These are phyloP conservation scores for Plutomurus gul DNA, from an alignment of 1,140 invertebrate species.

Conservation along the genomic window DNA sequence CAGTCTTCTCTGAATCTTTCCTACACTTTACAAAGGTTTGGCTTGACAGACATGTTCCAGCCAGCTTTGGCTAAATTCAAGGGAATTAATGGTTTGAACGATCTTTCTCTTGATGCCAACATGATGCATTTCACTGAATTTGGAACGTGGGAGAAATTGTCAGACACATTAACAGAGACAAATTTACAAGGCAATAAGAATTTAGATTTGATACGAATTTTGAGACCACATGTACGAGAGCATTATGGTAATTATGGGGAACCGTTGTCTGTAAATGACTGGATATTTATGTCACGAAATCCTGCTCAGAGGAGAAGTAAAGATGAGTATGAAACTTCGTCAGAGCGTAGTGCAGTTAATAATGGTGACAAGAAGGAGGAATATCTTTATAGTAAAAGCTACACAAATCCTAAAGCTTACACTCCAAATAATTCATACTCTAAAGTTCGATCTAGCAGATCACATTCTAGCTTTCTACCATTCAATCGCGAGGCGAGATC, in stretches of 20 bases:
- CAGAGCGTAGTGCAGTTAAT: background rate
- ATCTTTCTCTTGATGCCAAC: conserved; percentile 58
- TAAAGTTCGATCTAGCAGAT: conserved; percentile 32
- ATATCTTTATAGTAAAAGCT: background rate
- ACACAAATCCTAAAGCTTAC: background rate
- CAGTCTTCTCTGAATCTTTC: conserved; percentile 78
- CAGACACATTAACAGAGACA: conserved; percentile 49
- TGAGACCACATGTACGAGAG: conserved; percentile 48
- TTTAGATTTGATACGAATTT: conserved; percentile 45
- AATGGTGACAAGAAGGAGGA: background rate
- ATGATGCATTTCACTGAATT: conserved; percentile 53
- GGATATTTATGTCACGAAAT: conserved; percentile 74
- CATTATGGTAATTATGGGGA: conserved; percentile 51
- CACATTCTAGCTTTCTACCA: background rate
- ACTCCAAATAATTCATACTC: conserved; percentile 32
- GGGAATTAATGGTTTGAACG: conserved; percentile 68
- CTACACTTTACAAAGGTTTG: conserved; percentile 74
- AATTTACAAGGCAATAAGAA: conserved; percentile 37
- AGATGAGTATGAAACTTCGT: background rate
- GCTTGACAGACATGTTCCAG: conserved; percentile 75
- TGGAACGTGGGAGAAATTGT: conserved; percentile 52
- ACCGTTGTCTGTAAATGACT: conserved; percentile 50
- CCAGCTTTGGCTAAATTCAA: conserved; percentile 73
- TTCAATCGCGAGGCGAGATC: conserved; percentile 27
- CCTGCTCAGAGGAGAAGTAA: conserved; percentile 58